Base-by-base conservation (phyloP, 2,113 vertebrate genomes). In the Alectura lathami region DNA sequence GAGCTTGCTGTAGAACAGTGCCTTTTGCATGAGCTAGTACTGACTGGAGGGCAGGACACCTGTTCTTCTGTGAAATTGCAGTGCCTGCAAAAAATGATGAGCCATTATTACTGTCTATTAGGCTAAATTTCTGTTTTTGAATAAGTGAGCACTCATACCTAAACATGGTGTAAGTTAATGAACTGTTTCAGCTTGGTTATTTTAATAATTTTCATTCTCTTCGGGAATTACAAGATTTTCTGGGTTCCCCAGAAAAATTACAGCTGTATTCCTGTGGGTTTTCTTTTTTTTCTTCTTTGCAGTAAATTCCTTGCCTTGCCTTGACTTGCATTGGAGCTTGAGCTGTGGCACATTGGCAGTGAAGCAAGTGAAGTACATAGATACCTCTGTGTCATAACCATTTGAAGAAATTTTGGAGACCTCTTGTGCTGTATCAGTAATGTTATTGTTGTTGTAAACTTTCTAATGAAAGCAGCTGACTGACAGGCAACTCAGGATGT, bases 221-320 rank as follows among this genome's bases (percentile, higher is more conserved):
- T 0, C 11, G 14, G 7, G 27, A 87, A 60, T 17, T 9, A 29
- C 30, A 50, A 62, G 5, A n/a, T n/a, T n/a, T n/a, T n/a, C n/a
- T n/a, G n/a, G n/a, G n/a, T n/a, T n/a, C n/a, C n/a, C 42, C 17
- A 45, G 51, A 59, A 78, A 59, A 68, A 11, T 14, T 8, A 78
- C 6, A 8, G 0, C 1, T 43, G 4, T 43, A 9, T 76, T 24
- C 2, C 2, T 22, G 54, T 57, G 32, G 42, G 17, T 42, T 73
- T 9, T 24, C 5, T 38, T 21, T 6, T 30, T 75, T 75, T 63
- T 38, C 5, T 27, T 70, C 26, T 64, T 23, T 68, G 10, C 70
- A 68, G 43, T 68, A 73, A 85, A 66, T 75, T 91, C 26, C 22
- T 47, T 54, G 15, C 51, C 34, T 72, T 60, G 23, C 27, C n/a